phyloP scores from a whole-genome alignment of 2,888 invertebrate genomes.

The Prosopocoilus inquinatus region DNA sequence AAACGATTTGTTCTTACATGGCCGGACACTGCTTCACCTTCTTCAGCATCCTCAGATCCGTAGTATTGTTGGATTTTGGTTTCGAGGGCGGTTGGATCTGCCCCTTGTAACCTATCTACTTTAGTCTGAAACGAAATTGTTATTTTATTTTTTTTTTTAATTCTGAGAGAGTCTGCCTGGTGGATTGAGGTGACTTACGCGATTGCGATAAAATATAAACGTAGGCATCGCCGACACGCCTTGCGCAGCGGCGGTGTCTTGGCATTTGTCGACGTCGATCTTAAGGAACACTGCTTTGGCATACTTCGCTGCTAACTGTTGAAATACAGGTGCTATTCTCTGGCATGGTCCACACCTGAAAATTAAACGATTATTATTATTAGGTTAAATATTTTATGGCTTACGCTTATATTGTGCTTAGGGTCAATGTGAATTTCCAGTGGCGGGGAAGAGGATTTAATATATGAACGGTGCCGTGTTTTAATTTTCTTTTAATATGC shows the following conservation, averaged over 20 bases:
- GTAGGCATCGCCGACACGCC: constrained; percentile 98
- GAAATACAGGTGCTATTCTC: constrained; percentile 89
- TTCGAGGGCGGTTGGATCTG: constrained; percentile 79
- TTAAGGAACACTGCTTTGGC: constrained; percentile 87
- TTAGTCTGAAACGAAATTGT: constrained; percentile 59
- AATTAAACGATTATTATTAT: constrained; percentile 21
- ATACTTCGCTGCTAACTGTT: constrained; percentile 83
- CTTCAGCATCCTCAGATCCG: constrained; percentile 63
- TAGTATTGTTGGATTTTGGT: constrained; percentile 87
- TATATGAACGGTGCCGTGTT: neutral
- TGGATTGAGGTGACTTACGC: constrained; percentile 52
- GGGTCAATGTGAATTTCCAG: neutral
- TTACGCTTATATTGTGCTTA: no score
- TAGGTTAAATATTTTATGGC: no score
- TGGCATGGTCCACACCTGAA: constrained; percentile 96
- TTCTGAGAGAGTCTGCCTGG: neutral
- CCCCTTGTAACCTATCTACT: constrained; percentile 85
- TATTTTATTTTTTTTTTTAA: constrained; percentile 8
- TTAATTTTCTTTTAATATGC: no score
- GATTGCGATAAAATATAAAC: constrained; percentile 90
- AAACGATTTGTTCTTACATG: constrained; percentile 63
- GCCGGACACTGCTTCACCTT: constrained; percentile 71
- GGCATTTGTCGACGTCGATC: constrained; percentile 93
- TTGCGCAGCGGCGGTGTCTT: constrained; percentile 82
- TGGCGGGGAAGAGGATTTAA: neutral